Base-by-base conservation (phyloP, 1,140 invertebrate species). In the Tenebrio molitor region DNA sequence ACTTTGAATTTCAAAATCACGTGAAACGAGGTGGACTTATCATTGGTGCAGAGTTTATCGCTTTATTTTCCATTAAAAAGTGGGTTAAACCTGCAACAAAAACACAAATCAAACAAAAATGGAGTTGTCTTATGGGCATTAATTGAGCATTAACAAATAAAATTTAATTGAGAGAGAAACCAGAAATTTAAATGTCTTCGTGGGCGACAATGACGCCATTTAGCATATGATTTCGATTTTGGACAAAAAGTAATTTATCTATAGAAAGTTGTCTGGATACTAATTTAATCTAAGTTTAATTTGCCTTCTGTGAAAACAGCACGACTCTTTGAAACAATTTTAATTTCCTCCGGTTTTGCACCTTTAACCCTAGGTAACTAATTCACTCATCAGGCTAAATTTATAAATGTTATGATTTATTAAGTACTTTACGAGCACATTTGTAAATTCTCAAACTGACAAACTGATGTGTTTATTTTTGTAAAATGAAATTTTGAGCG, bases 401-500 rank as follows among this genome's bases (percentile, higher is more conserved):
- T 39, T 39, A 12, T n/a, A 39, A 39, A 39, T n/a, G 36, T 39
- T 39, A n/a, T 39, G n/a, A 39, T 39, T 39, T 39, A 39, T 39
- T 39, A 3, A 39, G 8, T 29, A 29, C 8, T 29, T 8, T 29
- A 29, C 3, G 8, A 29, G 25, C 25, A 29, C 3, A n/a, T n/a
- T n/a, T 29, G 8, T 29, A 29, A 29, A 29, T 29, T 29, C 8
- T 29, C 8, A 29, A 8, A n/a, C n/a, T n/a, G 25, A 29, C 3
- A 29, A 4, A 29, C 8, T 29, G 8, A 29, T 4, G 25, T 29
- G 25, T 29, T 29, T 29, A 29, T 29, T 29, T 29, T 29, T 8
- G 25, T 29, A 29, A 8, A 8, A 29, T 29, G 25, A 29, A 29
- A 29, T 29, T 58, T 29, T 14, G 23, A 6, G 10, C 7, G n/a